Percentiles rank a stretch among this genome's conserved stretches.
Evolutionary conservation across 2,888 invertebrate genomes (phyloP).

Genomic region (Corythucha ciliata): DNA sequence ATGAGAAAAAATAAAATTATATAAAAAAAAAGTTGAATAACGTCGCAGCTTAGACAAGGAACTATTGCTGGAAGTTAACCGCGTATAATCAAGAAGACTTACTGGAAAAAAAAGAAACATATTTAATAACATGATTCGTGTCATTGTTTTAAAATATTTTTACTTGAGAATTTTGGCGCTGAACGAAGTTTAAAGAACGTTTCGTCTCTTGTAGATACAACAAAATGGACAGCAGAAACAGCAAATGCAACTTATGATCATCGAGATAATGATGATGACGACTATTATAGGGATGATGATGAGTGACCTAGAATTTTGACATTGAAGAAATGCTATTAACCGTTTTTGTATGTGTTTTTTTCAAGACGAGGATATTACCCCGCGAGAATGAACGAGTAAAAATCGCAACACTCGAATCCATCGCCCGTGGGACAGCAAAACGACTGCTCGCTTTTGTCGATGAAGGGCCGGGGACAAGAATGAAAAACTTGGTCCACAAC

Average conservation of each 20-base stretch:
- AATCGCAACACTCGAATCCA: slow-evolving; percentile 24
- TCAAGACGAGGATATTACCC: slow-evolving; percentile 13
- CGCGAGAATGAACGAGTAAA: slow-evolving; percentile 22
- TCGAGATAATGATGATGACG: slow-evolving; percentile 41
- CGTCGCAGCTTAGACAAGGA: too few species aligned
- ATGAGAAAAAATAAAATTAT: too few species aligned
- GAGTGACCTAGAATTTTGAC: slow-evolving; percentile 17
- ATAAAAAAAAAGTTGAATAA: too few species aligned
- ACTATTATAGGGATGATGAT: slow-evolving; percentile 27
- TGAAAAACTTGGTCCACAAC: slow-evolving; percentile 28
- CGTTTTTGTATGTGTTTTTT: background rate
- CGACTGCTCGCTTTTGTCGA: slow-evolving; percentile 30
- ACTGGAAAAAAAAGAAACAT: too few species aligned
- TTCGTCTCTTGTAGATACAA: slow-evolving; percentile 4
- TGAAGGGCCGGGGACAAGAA: slow-evolving; percentile 34
- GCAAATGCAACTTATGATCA: slow-evolving; percentile 59
- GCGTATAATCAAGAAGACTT: too few species aligned
- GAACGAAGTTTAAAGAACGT: too few species aligned
- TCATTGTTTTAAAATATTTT: too few species aligned
- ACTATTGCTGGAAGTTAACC: too few species aligned
- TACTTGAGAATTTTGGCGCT: too few species aligned
- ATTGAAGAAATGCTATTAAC: slow-evolving; percentile 2
- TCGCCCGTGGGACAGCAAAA: slow-evolving; percentile 37
- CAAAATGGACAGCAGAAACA: slow-evolving; percentile 44
- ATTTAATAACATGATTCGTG: too few species aligned